Evolutionary conservation across 1,140 invertebrate genomes (phyloP), one percentile per base, ranked within the genome.

Genomic region (Heliconius hewitsoni): DNA sequence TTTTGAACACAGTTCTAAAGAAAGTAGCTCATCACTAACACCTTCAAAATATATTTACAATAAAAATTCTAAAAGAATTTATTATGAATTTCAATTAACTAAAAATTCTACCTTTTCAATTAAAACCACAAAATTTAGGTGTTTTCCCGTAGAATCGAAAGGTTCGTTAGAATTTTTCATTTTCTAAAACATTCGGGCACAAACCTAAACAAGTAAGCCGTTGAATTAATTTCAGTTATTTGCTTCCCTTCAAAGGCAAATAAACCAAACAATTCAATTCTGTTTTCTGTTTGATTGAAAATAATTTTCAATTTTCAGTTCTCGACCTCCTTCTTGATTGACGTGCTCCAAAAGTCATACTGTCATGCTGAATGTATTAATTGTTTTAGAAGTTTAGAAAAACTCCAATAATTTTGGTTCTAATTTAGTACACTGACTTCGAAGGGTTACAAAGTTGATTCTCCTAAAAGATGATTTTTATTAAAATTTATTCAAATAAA

Each of bases 171-270:
- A 30, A 66, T 30, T 66, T 66, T 30, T 66, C 60, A 66, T 66
- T 66, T 66, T 66, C 23, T 13, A 66, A 66, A 66, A 66, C 23
- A 66, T 30, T 66, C 13, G 23, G 5, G 27, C 60, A 30, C 60
- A 66, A 66, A n/a, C 60, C 60, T 57, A 16, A 66, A 27, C 60
- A 27, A 30, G 60, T 66, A 66, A 66, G 27, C 60, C 60, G 60
- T 66, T n/a, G 60, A 66, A 66, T 66, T 66, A 66, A 66, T 66
- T 66, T 66, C 60, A 66, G 60, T 66, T 66, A 66, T 66, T 66
- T 23, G 60, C 60, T 66, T 66, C 60, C 27, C 60, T 66, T 66
- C 60, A 66, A 27, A 27, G 23, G 23, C 60, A 66, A 66, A 66
- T 66, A 66, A 66, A 66, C 23, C 60, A 66, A 66, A 66, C 23